Conservation (phyloP, 1,140 invertebrate genomes). For the Callitettix versicolor region DNA sequence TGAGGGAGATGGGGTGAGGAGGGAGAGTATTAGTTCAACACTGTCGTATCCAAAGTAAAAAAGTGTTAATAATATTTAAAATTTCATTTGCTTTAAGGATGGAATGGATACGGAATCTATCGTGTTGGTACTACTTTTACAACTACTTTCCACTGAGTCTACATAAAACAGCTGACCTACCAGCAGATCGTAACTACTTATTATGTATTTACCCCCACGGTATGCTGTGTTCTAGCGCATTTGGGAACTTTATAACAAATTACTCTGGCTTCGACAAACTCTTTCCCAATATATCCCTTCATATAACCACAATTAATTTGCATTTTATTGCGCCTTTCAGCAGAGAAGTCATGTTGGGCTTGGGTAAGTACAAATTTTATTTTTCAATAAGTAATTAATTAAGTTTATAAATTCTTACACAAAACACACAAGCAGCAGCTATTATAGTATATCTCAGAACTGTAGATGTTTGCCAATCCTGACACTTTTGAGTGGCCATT, state of each 20-base stretch:
- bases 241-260: slow-evolving; percentile 70
- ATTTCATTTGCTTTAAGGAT: slow-evolving; percentile 10
- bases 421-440: too few species aligned
- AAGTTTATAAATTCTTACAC: too few species aligned
- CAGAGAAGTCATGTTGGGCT: slow-evolving; percentile 52
- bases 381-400: too few species aligned
- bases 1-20: too few species aligned
- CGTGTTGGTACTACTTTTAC: slow-evolving; percentile 59
- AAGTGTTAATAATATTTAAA: too few species aligned
- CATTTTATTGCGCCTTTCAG: slow-evolving; percentile 78
- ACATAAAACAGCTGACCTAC: slow-evolving; percentile 69
- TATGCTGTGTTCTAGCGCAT: slow-evolving; percentile 62
- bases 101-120: slow-evolving; percentile 51
- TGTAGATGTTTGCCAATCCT: too few species aligned
- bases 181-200: slow-evolving; percentile 72
- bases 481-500: too few species aligned
- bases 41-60: too few species aligned
- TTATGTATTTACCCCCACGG: slow-evolving; percentile 87
- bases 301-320: slow-evolving; percentile 61
- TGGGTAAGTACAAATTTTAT: slow-evolving; percentile 48
- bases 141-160: slow-evolving; percentile 79
- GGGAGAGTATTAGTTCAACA: too few species aligned
- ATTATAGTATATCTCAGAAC: too few species aligned
- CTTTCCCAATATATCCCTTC: slow-evolving; percentile 67
- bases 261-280: slow-evolving; percentile 54